phyloP scores from a whole-genome alignment of 30 jellyfish, hydroid and myxozoan species.

The Hydra vulgaris region DNA sequence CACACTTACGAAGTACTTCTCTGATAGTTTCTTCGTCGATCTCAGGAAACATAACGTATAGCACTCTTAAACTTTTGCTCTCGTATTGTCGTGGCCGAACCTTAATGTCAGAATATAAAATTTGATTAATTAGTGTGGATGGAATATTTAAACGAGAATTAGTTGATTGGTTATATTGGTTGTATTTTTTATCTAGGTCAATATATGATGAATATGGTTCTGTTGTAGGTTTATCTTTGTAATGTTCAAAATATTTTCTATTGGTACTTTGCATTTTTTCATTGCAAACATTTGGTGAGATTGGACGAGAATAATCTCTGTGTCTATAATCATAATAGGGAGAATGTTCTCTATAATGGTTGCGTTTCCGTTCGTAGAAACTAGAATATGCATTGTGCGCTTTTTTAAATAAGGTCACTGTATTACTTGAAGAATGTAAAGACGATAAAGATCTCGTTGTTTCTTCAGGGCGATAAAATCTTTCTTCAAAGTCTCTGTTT shows the following conservation, averaged over 20 bases:
- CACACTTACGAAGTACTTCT: slow-evolving; percentile 27
- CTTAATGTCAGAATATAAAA: neutral
- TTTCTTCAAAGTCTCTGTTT: neutral
- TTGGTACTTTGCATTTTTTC: neutral
- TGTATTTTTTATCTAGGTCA: neutral
- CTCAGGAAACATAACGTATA: slow-evolving; percentile 84
- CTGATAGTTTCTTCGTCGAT: slow-evolving; percentile 32
- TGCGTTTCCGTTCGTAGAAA: neutral
- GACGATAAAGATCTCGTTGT: neutral
- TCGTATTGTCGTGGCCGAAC: neutral
- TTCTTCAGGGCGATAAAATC: neutral
- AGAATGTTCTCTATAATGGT: neutral
- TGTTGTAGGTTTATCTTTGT: neutral
- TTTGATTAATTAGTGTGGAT: neutral
- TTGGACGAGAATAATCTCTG: neutral
- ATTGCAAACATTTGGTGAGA: neutral
- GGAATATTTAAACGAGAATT: neutral
- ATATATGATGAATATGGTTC: neutral
- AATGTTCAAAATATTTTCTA: neutral
- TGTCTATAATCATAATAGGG: neutral
- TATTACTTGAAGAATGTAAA: neutral
- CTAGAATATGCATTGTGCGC: neutral
- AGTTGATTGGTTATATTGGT: neutral
- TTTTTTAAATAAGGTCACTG: neutral
- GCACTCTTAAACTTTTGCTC: slow-evolving; percentile 54